Evolutionary conservation across 92 coral and sea anemone genomes (phyloP).

Genomic region (Epizoanthus stellaris): DNA sequence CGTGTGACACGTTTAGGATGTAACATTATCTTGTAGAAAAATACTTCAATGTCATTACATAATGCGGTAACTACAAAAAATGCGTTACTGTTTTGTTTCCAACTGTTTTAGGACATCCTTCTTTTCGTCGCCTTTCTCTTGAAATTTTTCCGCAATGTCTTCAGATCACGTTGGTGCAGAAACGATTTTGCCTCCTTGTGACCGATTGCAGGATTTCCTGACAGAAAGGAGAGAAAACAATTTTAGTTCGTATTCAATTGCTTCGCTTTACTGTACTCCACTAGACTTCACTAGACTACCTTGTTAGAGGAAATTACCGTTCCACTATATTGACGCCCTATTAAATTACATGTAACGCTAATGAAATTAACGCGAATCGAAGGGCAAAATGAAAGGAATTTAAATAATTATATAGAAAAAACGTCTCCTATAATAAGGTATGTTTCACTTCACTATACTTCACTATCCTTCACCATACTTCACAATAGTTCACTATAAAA

Average conservation of each 20-base stretch:
- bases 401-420: no score
- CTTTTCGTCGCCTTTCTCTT: neutral
- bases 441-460: no score
- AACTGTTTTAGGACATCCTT: neutral
- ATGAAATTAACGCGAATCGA: no score
- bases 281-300: neutral
- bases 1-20: neutral
- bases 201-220: neutral
- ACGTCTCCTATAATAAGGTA: no score
- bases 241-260: neutral
- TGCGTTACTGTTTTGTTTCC: neutral
- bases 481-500: no score
- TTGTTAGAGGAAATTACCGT: neutral
- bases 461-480: no score
- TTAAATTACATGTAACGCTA: no score
- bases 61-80: no score
- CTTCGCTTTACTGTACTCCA: neutral
- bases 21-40: no score
- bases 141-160: neutral
- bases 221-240: neutral
- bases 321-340: neutral
- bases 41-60: no score
- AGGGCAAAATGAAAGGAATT: no score
- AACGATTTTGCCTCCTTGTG: slow-evolving; percentile 19
- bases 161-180: neutral